These are phyloP conservation scores for Agrotis exclamationis DNA, from an alignment of 2,888 invertebrate species.

Conservation along the genomic window DNA sequence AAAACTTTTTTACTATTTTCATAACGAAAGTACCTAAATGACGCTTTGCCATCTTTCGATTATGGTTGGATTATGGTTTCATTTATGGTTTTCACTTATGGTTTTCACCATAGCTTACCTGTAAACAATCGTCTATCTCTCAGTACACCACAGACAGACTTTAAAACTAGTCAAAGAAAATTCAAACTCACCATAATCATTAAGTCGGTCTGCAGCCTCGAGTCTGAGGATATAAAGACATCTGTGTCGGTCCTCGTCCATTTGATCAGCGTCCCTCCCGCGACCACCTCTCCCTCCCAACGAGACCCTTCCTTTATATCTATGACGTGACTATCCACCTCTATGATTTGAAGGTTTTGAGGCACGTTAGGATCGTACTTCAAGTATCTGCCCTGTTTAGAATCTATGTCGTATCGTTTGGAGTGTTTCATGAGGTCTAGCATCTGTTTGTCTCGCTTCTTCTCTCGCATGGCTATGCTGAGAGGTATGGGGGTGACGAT, in stretches of 20 bases:
- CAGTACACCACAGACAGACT: slow-evolving; percentile 15
- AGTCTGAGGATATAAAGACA: slow-evolving; percentile 79
- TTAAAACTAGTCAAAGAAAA: slow-evolving; percentile 13
- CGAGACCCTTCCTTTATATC: slow-evolving; percentile 82
- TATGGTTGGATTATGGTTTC: no score
- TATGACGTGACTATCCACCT: slow-evolving; percentile 85
- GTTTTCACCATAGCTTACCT: not conserved
- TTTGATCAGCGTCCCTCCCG: slow-evolving; percentile 80
- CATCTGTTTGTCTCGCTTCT: slow-evolving; percentile 81
- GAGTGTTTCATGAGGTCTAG: slow-evolving; percentile 82
- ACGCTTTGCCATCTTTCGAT: not conserved
- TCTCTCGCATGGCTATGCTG: slow-evolving; percentile 81
- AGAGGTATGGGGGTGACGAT: slow-evolving; percentile 81
- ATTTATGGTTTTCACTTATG: no score
- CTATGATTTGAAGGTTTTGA: slow-evolving; percentile 86
- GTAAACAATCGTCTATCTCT: slow-evolving; percentile 1
- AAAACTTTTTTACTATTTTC: no score
- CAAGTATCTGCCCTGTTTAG: slow-evolving; percentile 81
- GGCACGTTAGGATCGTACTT: slow-evolving; percentile 87
- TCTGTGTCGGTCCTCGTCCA: slow-evolving; percentile 84
- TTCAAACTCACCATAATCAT: slow-evolving; percentile 84
- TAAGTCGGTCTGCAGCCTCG: slow-evolving; percentile 82
- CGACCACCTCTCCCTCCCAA: slow-evolving; percentile 82
- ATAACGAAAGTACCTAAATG: no score
- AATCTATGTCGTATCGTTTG: slow-evolving; percentile 77